A percentile compares a stretch with the other conserved stretches of the same genome.
Evolutionary conservation across 2,113 vertebrate species (phyloP).

Genomic region (Suricata suricatta): DNA sequence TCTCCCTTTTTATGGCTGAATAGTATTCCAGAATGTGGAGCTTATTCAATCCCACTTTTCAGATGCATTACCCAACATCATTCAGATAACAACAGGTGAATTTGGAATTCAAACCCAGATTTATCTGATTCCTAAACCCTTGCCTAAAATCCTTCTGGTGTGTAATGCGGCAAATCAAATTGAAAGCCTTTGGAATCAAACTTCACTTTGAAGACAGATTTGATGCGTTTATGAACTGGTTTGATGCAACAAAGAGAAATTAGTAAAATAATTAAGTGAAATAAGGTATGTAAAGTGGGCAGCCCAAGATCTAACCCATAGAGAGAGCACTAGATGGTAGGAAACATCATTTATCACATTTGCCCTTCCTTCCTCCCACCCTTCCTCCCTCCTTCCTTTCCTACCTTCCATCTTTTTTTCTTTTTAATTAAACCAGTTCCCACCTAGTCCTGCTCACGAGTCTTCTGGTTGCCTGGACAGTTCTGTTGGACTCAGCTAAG

Average conservation of each 20-base stretch:
- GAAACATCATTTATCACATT: too few relatives aligned
- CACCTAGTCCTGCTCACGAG: neutral
- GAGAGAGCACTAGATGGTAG: neutral
- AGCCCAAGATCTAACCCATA: neutral
- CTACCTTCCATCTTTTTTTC: neutral
- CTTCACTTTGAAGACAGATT: neutral
- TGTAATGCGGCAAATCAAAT: neutral
- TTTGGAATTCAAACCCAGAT: neutral
- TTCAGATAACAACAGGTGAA: neutral
- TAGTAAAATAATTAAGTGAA: neutral
- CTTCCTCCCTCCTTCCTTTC: neutral
- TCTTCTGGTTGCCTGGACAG: neutral
- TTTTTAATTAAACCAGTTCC: neutral
- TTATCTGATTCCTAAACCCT: neutral
- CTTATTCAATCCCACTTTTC: neutral
- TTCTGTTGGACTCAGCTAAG: neutral
- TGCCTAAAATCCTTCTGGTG: neutral
- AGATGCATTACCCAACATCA: too few relatives aligned
- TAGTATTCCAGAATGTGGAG: neutral
- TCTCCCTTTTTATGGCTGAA: neutral
- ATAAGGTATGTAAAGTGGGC: neutral
- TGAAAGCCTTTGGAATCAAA: neutral
- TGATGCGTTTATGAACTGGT: neutral
- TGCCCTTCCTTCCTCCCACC: neutral
- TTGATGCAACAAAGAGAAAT: neutral